Conservation (phyloP, 2,113 vertebrate species). For the Alectura lathami region DNA sequence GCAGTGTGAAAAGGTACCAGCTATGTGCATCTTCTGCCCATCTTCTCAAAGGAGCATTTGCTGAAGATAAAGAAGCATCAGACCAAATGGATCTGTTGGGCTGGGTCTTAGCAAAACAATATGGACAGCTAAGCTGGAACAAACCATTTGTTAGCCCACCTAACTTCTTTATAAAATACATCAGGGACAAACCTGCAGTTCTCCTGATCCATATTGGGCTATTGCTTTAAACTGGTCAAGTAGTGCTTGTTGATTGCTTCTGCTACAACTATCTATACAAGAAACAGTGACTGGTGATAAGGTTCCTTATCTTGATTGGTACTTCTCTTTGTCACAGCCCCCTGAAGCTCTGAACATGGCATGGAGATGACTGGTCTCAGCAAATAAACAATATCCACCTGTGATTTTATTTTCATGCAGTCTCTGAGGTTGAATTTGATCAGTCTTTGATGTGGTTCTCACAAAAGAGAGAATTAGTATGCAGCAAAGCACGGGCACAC, state of each 20-base stretch:
- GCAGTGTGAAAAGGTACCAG: not conserved
- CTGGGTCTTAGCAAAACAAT: not conserved
- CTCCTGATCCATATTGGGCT: not conserved
- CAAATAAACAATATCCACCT: not conserved
- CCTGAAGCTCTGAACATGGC: not conserved
- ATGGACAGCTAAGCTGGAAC: not conserved
- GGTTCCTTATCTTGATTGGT: not conserved
- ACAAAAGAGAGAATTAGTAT: slow-evolving; percentile 30
- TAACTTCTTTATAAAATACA: not conserved
- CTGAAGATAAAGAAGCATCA: not conserved
- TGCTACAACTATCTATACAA: not conserved
- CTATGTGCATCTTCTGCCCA: rapidly evolving
- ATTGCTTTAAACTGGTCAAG: not conserved
- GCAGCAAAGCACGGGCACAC: slow-evolving; percentile 10
- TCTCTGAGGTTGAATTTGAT: not conserved
- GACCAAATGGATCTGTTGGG: not conserved
- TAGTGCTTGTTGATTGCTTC: not conserved
- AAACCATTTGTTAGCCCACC: not conserved
- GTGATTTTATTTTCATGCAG: not conserved
- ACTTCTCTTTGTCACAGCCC: not conserved
- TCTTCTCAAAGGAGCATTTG: not conserved
- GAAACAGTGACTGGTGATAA: not conserved
- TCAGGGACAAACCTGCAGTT: not conserved
- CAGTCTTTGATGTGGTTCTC: not conserved
- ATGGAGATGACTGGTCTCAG: not conserved